phyloP scores from a whole-genome alignment of 1,140 invertebrate species.

The Drosophila bifasciata region DNA sequence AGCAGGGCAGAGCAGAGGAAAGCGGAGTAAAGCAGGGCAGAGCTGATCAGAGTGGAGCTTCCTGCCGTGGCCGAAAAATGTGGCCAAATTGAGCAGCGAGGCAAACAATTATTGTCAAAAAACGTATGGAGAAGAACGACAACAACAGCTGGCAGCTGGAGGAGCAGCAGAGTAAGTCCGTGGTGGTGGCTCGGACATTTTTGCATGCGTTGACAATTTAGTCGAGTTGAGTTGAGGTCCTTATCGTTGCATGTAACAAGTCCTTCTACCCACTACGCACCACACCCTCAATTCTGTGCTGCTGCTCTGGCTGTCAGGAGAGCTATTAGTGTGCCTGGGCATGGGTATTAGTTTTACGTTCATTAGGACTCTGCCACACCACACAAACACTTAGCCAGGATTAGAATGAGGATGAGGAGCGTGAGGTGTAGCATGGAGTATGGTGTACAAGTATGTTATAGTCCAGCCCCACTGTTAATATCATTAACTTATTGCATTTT shows the following conservation, averaged over 20 bases:
- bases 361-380: constrained; percentile 45
- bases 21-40: background rate
- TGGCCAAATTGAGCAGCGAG: constrained; percentile 47
- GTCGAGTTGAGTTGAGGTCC: constrained; percentile 45
- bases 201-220: constrained; percentile 28
- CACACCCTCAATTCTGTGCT: constrained; percentile 3
- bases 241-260: constrained; percentile 27
- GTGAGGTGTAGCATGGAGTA: background rate
- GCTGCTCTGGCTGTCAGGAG: background rate
- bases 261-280: too few species aligned
- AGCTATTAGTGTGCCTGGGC: constrained; percentile 52
- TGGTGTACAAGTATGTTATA: too few species aligned
- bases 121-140: too few species aligned
- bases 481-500: constrained; percentile 81
- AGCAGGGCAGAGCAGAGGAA: too few species aligned
- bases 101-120: constrained; percentile 77
- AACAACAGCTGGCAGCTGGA: constrained; percentile 40
- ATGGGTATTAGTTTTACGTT: constrained; percentile 56
- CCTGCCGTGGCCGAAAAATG: constrained; percentile 8
- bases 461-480: constrained; percentile 51
- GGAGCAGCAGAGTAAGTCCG: constrained; percentile 16
- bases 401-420: constrained; percentile 23
- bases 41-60: constrained; percentile 1
- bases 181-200: constrained; percentile 38
- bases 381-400: constrained; percentile 51